These are phyloP conservation scores for Heliconius melpomene DNA, from an alignment of 1,140 invertebrate species.

Conservation along the genomic window DNA sequence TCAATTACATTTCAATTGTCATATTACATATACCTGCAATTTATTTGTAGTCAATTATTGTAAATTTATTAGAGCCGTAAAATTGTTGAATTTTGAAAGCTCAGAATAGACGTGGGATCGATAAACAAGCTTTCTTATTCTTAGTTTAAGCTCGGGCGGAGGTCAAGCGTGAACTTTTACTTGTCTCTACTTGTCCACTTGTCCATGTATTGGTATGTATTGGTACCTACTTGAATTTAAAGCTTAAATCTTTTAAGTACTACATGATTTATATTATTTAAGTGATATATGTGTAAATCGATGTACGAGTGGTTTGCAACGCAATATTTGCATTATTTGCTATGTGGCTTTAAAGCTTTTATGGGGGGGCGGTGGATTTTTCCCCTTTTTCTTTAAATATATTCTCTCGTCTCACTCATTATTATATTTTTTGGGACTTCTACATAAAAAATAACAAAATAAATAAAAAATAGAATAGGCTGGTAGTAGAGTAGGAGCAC, in stretches of 20 bases:
- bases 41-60: not conserved
- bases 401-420: no score
- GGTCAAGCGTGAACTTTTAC: conserved; percentile 19
- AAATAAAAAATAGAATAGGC: no score
- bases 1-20: no score
- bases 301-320: no score
- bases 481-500: no score
- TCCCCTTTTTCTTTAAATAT: no score
- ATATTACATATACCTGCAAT: not conserved
- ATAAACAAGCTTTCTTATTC: not conserved
- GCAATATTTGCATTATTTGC: no score
- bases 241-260: not conserved
- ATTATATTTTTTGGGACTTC: no score
- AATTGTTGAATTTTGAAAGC: not conserved
- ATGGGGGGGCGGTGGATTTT: no score
- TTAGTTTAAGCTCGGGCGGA: not conserved
- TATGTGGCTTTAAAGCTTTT: no score
- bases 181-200: not conserved
- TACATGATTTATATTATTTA: not conserved
- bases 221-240: not conserved
- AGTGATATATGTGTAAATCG: not conserved
- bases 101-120: not conserved
- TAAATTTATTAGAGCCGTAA: not conserved
- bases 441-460: no score
- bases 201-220: not conserved